Evolutionary conservation across 1,140 invertebrate species (phyloP).

Genomic region (Drosophila serrata): DNA sequence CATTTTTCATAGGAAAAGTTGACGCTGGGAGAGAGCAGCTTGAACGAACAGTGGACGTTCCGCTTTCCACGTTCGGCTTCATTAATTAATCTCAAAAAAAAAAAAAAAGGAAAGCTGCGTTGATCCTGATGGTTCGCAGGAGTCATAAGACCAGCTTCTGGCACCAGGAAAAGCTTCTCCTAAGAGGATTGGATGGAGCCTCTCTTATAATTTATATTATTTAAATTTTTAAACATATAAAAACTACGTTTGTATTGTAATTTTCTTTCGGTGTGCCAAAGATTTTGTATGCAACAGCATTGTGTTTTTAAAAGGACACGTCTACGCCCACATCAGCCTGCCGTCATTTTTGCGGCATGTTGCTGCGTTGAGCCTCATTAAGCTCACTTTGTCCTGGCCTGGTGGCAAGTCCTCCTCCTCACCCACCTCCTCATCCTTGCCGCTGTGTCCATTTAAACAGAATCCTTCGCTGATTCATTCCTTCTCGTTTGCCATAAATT

Average conservation of each 20-base stretch:
- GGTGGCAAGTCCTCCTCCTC: neutral
- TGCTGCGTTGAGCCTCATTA: slow-evolving; percentile 73
- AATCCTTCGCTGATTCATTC: slow-evolving; percentile 21
- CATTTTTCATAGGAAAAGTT: slow-evolving; percentile 50
- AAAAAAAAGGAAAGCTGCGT: neutral
- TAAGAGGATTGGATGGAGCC: neutral
- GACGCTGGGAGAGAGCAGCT: slow-evolving; percentile 34
- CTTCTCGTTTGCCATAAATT: slow-evolving; percentile 60
- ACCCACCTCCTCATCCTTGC: neutral
- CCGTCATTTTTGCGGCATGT: slow-evolving; percentile 50
- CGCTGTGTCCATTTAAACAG: slow-evolving; percentile 46
- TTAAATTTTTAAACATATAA: neutral
- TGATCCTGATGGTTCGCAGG: slow-evolving; percentile 41
- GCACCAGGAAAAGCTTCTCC: neutral
- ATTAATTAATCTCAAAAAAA: slow-evolving; percentile 61
- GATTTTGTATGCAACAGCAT: slow-evolving; percentile 12
- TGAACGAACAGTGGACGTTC: slow-evolving; percentile 7
- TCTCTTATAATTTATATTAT: neutral
- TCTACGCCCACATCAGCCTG: slow-evolving; percentile 14
- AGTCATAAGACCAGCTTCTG: neutral
- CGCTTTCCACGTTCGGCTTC: slow-evolving; percentile 29
- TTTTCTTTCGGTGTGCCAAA: neutral
- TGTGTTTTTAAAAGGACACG: slow-evolving; percentile 21
- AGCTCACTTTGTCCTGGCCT: slow-evolving; percentile 64
- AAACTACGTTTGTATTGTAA: too few species aligned